Percentiles rank a stretch among this genome's conserved stretches.
Evolutionary conservation across 2,888 invertebrate species (phyloP).

Genomic region (Caenorhabditis sp.): DNA sequence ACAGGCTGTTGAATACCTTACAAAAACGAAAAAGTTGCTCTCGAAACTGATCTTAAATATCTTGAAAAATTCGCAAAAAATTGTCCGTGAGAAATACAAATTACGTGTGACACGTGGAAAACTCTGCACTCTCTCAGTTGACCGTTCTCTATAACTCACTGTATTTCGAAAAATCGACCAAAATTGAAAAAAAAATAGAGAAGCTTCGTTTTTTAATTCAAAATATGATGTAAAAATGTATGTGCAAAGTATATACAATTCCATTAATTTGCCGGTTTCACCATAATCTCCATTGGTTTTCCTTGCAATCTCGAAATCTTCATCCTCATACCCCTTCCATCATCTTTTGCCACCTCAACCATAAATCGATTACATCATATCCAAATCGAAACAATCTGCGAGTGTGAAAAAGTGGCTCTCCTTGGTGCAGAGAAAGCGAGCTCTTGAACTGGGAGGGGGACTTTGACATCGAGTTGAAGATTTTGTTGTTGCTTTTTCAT

Average conservation of each 20-base stretch:
- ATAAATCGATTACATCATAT: not conserved
- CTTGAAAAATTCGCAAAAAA: too few relatives aligned
- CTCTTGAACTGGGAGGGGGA: not conserved
- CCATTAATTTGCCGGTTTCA: not conserved
- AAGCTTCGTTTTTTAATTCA: too few relatives aligned
- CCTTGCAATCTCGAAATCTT: not conserved
- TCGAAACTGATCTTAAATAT: too few relatives aligned
- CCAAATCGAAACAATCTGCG: not conserved
- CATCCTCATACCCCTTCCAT: not conserved
- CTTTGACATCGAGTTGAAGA: not conserved
- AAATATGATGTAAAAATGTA: not conserved
- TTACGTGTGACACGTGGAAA: too few relatives aligned
- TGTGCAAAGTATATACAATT: not conserved
- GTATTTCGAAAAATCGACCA: too few relatives aligned
- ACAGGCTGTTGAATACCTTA: too few relatives aligned
- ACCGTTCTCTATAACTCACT: too few relatives aligned
- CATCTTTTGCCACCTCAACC: not conserved
- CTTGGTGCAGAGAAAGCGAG: not conserved
- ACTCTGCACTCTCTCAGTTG: too few relatives aligned
- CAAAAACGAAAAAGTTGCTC: too few relatives aligned
- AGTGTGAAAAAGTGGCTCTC: not conserved
- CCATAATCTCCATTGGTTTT: not conserved
- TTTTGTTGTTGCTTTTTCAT: not conserved
- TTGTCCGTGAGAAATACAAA: too few relatives aligned
- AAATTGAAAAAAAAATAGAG: too few relatives aligned